These are phyloP conservation scores for Ceraclea dissimilis DNA, from an alignment of 2,888 invertebrate genomes.

Conservation along the genomic window DNA sequence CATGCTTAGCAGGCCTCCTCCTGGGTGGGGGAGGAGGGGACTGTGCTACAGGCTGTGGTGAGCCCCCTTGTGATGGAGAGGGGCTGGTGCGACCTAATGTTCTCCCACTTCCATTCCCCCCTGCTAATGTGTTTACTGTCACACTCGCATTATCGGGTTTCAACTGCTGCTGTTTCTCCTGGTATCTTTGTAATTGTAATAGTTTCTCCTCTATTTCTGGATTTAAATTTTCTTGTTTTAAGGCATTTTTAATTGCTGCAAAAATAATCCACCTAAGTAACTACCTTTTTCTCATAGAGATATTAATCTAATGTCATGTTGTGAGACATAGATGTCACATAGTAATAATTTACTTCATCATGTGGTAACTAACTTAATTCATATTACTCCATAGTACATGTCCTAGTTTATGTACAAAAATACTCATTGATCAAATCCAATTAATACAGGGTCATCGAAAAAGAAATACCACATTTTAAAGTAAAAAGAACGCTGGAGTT, in stretches of 20 bases:
- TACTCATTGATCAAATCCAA: too few relatives aligned
- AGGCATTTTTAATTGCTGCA: slow-evolving; percentile 81
- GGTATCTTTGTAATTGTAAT: slow-evolving; percentile 77
- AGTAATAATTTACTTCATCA: too few relatives aligned
- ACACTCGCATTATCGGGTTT: slow-evolving; percentile 44
- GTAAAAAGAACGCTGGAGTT: too few relatives aligned
- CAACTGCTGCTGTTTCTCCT: slow-evolving; percentile 65
- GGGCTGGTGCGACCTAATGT: slow-evolving; percentile 22
- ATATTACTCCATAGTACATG: too few relatives aligned
- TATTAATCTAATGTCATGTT: too few relatives aligned
- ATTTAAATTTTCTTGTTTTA: slow-evolving; percentile 83
- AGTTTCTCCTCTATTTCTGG: slow-evolving; percentile 91
- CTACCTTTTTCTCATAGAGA: too few relatives aligned
- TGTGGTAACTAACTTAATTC: too few relatives aligned
- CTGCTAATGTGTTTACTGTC: slow-evolving; percentile 23
- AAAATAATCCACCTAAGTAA: too few relatives aligned
- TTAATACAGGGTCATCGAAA: too few relatives aligned
- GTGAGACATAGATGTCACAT: too few relatives aligned
- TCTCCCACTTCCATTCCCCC: neutral
- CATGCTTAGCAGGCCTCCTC: slow-evolving; percentile 33
- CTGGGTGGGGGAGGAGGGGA: slow-evolving; percentile 27
- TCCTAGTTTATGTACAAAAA: too few relatives aligned
- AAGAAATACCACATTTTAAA: too few relatives aligned
- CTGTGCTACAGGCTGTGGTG: slow-evolving; percentile 15
- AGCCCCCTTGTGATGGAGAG: slow-evolving; percentile 25